A percentile compares a stretch with the other conserved stretches of the same genome.
Evolutionary conservation across 35 echinoderm and acorn worm genomes (phyloP).

Genomic region (Amphiura filiformis): DNA sequence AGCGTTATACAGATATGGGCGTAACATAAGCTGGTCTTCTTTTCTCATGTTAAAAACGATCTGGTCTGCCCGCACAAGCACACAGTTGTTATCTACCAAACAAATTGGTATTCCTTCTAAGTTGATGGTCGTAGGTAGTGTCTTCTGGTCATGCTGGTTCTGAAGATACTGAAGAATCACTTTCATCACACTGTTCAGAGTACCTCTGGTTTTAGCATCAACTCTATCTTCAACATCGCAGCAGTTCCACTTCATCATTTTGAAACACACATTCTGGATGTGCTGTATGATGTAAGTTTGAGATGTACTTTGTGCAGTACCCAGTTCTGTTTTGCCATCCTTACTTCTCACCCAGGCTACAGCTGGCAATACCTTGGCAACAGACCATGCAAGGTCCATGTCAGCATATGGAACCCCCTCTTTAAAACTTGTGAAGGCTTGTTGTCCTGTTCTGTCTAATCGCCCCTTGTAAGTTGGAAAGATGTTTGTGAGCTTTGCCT

Average conservation of each 20-base stretch:
- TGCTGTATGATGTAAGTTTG: background rate
- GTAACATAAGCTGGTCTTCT: background rate
- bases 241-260: slow-evolving; percentile 15
- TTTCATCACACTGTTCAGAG: background rate
- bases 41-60: background rate
- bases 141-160: background rate
- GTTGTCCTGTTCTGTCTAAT: background rate
- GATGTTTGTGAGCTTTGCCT: background rate
- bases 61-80: slow-evolving; percentile 20
- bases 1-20: slow-evolving; percentile 11
- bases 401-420: background rate
- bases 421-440: background rate
- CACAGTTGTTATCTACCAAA: background rate
- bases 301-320: background rate
- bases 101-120: slow-evolving; percentile 7
- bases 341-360: background rate
- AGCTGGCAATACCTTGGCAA: background rate
- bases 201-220: background rate
- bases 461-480: background rate
- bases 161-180: background rate
- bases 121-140: background rate
- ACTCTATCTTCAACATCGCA: background rate
- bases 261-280: background rate
- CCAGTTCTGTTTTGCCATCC: background rate
- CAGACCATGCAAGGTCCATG: slow-evolving; percentile 22